A percentile compares a stretch with the other conserved stretches of the same genome.
Evolutionary conservation across 2,113 vertebrate species (phyloP).

Genomic region (Proterorhinus semilunaris): DNA sequence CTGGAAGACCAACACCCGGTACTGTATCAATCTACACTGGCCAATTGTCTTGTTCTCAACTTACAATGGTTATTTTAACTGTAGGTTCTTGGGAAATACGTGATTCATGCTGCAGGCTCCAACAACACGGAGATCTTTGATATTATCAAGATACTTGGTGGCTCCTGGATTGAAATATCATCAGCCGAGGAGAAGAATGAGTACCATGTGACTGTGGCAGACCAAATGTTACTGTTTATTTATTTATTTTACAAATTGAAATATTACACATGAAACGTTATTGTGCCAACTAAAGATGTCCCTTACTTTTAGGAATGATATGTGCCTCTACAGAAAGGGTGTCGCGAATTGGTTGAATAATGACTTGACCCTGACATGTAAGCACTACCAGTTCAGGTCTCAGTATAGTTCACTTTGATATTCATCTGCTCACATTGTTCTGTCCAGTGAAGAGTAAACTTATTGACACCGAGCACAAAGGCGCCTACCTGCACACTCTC

Average conservation of each 20-base stretch:
- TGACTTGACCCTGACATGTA: constrained; percentile 21
- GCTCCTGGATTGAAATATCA: constrained; percentile 28
- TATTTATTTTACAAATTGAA: too few species aligned
- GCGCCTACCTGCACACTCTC: not conserved
- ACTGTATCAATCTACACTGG: not conserved
- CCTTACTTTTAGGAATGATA: constrained; percentile 27
- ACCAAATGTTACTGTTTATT: constrained; percentile 38
- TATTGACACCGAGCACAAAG: not conserved
- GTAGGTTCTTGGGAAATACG: constrained; percentile 53
- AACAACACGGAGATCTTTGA: not conserved
- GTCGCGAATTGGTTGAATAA: constrained; percentile 3
- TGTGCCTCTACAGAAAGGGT: not conserved
- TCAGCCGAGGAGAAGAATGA: constrained; percentile 2
- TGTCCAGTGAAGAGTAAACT: not conserved
- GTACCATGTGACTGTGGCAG: not conserved
- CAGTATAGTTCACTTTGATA: not conserved
- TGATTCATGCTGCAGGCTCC: constrained; percentile 17
- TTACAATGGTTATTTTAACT: too few species aligned
- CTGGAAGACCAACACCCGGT: constrained; percentile 33
- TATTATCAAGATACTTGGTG: not conserved
- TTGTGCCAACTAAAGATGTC: not conserved
- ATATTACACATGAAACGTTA: too few species aligned
- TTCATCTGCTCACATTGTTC: not conserved
- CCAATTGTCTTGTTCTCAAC: too few species aligned
- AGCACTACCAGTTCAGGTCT: constrained; percentile 12